Evolutionary conservation across 2,888 invertebrate genomes (phyloP).

Genomic region (Cyaniris semiargus): DNA sequence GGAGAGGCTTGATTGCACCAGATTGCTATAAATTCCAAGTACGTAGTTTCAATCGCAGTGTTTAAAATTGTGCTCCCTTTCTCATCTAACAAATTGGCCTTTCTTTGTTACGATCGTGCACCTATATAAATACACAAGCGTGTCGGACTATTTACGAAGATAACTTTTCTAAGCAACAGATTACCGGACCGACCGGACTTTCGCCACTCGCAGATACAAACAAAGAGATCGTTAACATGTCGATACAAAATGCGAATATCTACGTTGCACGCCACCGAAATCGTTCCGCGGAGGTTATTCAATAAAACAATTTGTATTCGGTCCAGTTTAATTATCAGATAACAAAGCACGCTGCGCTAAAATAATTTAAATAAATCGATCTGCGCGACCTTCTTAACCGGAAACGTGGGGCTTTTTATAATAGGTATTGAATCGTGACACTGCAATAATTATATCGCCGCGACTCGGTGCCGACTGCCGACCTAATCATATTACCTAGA

Average conservation of each 20-base stretch:
- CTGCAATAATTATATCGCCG: slow-evolving; percentile 40
- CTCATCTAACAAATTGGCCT: slow-evolving; percentile 73
- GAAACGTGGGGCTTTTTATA: slow-evolving; percentile 48
- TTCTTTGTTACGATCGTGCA: slow-evolving; percentile 68
- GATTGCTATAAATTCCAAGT: slow-evolving; percentile 78
- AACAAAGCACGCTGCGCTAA: slow-evolving; percentile 38
- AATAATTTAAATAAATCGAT: slow-evolving; percentile 48
- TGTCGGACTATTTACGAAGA: slow-evolving; percentile 46
- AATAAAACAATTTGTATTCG: slow-evolving; percentile 25
- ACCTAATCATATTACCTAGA: slow-evolving; percentile 42
- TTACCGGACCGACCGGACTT: slow-evolving; percentile 24
- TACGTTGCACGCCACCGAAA: not conserved
- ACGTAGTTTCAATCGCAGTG: slow-evolving; percentile 69
- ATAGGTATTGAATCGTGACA: slow-evolving; percentile 48
- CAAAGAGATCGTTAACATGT: not conserved
- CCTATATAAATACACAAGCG: slow-evolving; percentile 49
- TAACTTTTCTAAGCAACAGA: slow-evolving; percentile 41
- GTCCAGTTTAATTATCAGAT: slow-evolving; percentile 32
- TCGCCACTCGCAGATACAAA: slow-evolving; percentile 21
- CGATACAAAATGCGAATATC: not conserved
- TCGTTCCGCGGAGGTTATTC: not conserved
- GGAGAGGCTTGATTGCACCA: slow-evolving; percentile 71
- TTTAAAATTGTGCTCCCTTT: slow-evolving; percentile 78
- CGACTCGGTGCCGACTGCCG: slow-evolving; percentile 33
- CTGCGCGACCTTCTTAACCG: slow-evolving; percentile 49